Evolutionary conservation across 2,888 invertebrate species (phyloP).

Genomic region (Emmelina monodactyla): DNA sequence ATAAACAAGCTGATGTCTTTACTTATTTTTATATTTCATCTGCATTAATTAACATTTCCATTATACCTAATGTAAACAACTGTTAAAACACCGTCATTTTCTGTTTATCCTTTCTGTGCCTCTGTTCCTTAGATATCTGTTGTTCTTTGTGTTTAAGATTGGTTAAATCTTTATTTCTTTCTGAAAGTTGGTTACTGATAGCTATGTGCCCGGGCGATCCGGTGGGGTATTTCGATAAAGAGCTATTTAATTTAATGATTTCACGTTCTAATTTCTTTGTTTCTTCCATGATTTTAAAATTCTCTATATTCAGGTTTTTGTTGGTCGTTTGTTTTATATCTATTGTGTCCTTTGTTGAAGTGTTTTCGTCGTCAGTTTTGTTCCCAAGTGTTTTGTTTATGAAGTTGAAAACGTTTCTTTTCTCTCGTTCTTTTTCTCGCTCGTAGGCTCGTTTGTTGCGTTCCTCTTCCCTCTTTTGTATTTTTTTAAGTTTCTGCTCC

Average conservation of each 20-base stretch:
- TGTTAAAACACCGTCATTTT: constrained; percentile 78
- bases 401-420: constrained; percentile 78
- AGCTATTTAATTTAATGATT: constrained; percentile 70
- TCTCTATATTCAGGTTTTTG: constrained; percentile 76
- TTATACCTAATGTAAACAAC: not conserved
- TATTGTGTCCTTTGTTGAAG: constrained; percentile 17
- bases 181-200: constrained; percentile 66
- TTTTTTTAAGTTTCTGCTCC: constrained; percentile 71
- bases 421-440: constrained; percentile 66
- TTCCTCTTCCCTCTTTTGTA: constrained; percentile 71
- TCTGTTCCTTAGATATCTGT: constrained; percentile 74
- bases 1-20: too few species aligned
- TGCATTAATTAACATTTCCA: too few species aligned
- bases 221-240: constrained; percentile 68
- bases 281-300: constrained; percentile 76
- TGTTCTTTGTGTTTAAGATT: constrained; percentile 67
- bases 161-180: constrained; percentile 69
- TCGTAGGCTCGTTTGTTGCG: constrained; percentile 71
- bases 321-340: constrained; percentile 63
- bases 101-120: constrained; percentile 73
- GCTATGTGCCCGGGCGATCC: constrained; percentile 69
- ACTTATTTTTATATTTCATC: too few species aligned
- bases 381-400: constrained; percentile 71
- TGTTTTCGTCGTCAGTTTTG: constrained; percentile 23
- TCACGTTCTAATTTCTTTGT: constrained; percentile 73